A percentile compares a stretch with the other conserved stretches of the same genome.
Conservation (phyloP, 2,113 vertebrate genomes). For the Nycticorax nycticorax region DNA sequence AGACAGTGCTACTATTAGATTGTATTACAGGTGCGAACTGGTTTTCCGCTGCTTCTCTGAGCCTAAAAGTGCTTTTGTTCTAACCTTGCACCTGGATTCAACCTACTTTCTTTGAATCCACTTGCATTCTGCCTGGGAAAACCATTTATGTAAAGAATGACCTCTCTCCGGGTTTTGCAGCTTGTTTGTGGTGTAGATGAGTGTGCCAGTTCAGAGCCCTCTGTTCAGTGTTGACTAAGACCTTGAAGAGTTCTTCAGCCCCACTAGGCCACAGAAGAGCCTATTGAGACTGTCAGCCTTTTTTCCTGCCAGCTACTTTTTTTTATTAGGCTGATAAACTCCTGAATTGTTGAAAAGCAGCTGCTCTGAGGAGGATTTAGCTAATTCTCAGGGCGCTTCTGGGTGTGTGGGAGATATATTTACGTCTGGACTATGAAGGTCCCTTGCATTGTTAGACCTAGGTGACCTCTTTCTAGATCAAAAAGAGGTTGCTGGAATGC, state of each 20-base stretch:
- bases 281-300: conserved; percentile 69
- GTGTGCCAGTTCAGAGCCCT: conserved; percentile 44
- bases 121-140: conserved; percentile 71
- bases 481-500: conserved; percentile 62
- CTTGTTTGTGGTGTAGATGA: conserved; percentile 66
- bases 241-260: conserved; percentile 74
- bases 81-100: conserved; percentile 61
- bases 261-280: conserved; percentile 53
- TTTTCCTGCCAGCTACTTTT: conserved; percentile 61
- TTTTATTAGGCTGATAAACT: conserved; percentile 73
- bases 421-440: conserved; percentile 43
- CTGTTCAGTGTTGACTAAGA: conserved; percentile 45
- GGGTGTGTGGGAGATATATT: conserved; percentile 42
- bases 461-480: conserved; percentile 60
- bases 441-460: conserved; percentile 46
- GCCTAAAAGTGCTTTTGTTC: conserved; percentile 51
- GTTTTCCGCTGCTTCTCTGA: conserved; percentile 15
- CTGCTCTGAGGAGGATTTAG: conserved; percentile 68
- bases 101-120: conserved; percentile 40
- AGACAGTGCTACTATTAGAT: neutral
- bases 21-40: neutral
- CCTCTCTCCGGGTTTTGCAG: conserved; percentile 37
- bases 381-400: conserved; percentile 59
- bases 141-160: conserved; percentile 62
- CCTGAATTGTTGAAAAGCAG: conserved; percentile 75